Evolutionary conservation across 2,888 invertebrate species (phyloP).

Genomic region (Creontiades dilutus): DNA sequence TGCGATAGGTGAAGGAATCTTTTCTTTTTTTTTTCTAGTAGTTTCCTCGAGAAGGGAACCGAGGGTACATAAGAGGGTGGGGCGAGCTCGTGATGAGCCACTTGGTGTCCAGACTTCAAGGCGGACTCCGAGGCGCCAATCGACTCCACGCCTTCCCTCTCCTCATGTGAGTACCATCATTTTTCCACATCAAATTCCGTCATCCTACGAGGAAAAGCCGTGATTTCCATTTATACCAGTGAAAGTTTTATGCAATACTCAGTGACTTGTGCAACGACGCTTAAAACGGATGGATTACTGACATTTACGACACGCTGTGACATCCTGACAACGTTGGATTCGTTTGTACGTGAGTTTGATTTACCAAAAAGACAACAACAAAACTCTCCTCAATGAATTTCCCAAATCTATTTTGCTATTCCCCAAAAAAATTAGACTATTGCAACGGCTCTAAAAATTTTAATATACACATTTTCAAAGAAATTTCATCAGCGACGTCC

Average conservation of each 20-base stretch:
- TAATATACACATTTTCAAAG: too few species aligned
- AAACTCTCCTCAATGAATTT: too few species aligned
- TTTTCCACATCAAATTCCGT: too few species aligned
- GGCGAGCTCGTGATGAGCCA: not conserved
- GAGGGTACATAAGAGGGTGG: slow-evolving; percentile 62
- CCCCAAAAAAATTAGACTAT: too few species aligned
- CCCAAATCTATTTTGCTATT: too few species aligned
- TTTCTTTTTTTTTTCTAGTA: slow-evolving; percentile 3
- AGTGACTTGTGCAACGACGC: not conserved
- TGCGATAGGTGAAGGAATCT: not conserved
- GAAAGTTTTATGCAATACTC: not conserved
- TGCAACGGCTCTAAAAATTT: too few species aligned
- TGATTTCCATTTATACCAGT: too few species aligned
- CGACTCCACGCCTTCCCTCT: slow-evolving; percentile 64
- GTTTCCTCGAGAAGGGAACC: slow-evolving; percentile 6
- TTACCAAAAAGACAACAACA: too few species aligned
- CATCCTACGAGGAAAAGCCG: too few species aligned
- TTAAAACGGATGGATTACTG: not conserved
- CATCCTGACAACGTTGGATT: not conserved
- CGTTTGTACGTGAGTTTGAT: not conserved
- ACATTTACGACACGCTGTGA: not conserved
- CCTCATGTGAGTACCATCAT: slow-evolving; percentile 47
- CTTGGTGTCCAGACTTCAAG: slow-evolving; percentile 59
- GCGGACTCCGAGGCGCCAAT: slow-evolving; percentile 30
- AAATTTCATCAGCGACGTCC: too few species aligned